Evolutionary conservation across 2,797 vertebrate species (phyloP), one percentile per base, ranked within the genome.

Genomic region (Pelobates cultripes): DNA sequence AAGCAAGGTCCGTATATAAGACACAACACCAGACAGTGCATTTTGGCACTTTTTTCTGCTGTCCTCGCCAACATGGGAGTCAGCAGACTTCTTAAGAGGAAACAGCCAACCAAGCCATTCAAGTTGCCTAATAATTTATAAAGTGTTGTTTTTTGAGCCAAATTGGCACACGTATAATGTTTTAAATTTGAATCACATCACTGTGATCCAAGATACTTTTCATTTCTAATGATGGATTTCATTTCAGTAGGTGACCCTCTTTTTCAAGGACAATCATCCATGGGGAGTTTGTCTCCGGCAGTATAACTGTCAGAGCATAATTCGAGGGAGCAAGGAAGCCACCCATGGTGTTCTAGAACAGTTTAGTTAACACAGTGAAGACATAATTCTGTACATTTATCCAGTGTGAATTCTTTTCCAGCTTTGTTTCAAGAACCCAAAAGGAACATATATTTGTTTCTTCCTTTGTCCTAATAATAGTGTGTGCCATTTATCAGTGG

Each of bases 391-490:
- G 44, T 71, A 10, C 45, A 71, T 51, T 71, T 15, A n/a, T 28
- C n/a, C 45, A 51, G 10, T 57, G 4, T 57, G 51, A 73, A 61
- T 55, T 43, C 41, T 74, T n/a, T 74, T 15, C 17, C 28, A 55
- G 28, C 9, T 73, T 73, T 73, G 28, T 73, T 55, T 41, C 28
- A 41, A 41, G 41, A 60, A 17, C 6, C 61, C 71, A 15, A 17
- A 82, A 40, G n/a, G 57, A 42, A 45, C 5, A 14, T 79, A 78
- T 61, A 43, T 13, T 47, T 51, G 3, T 10, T 47, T 76, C 41
- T 3, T n/a, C 45, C 55, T 57, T 44, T 45, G 0, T 85, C 82
- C 77, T 85, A 15, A 60, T 57, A 74, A 61, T 43, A 43, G 42
- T 42, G 4, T 60, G 60, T 17, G 15, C 47, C 41, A 74, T 74